A percentile compares a stretch with the other conserved stretches of the same genome.
Conservation (phyloP, 30 jellyfish, hydroid and myxozoan genomes). For the Chrysaora quinquecirrha region DNA sequence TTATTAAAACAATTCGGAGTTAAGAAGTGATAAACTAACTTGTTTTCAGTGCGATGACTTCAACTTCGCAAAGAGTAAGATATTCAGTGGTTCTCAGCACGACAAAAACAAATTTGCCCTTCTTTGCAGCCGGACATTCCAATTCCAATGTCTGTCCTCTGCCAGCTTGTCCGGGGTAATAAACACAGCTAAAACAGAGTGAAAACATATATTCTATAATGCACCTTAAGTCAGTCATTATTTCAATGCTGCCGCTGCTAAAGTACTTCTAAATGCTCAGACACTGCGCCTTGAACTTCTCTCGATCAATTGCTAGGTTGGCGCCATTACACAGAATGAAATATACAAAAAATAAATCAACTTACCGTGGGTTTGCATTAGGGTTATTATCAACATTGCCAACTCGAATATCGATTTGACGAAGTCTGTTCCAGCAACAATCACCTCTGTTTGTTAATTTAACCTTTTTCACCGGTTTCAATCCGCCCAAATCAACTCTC, state of each 20-base stretch:
- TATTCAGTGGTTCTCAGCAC: slow-evolving; percentile 45
- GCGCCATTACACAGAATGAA: too few species aligned
- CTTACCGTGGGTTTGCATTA: slow-evolving; percentile 33
- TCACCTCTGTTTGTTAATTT: slow-evolving; percentile 26
- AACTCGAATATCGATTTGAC: slow-evolving; percentile 25
- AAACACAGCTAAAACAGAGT: not conserved
- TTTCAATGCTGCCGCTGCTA: too few species aligned
- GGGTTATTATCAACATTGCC: slow-evolving; percentile 31
- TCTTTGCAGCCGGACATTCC: slow-evolving; percentile 33
- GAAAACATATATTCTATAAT: too few species aligned
- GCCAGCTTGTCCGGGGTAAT: not conserved
- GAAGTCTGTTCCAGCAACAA: slow-evolving; percentile 35
- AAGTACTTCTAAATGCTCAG: too few species aligned
- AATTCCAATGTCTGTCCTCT: slow-evolving; percentile 8
- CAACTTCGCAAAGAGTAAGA: slow-evolving; percentile 69
- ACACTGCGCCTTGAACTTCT: too few species aligned
- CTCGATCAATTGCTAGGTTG: too few species aligned
- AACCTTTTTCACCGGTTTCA: slow-evolving; percentile 17
- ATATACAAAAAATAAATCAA: too few species aligned
- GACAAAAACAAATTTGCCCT: slow-evolving; percentile 46
- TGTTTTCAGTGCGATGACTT: slow-evolving; percentile 53
- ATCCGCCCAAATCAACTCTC: slow-evolving; percentile 33
- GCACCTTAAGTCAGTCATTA: too few species aligned
- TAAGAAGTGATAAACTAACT: too few species aligned
- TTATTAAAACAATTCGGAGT: too few species aligned